Evolutionary conservation across 2,797 vertebrate genomes (phyloP).

Genomic region (Lates japonicus): DNA sequence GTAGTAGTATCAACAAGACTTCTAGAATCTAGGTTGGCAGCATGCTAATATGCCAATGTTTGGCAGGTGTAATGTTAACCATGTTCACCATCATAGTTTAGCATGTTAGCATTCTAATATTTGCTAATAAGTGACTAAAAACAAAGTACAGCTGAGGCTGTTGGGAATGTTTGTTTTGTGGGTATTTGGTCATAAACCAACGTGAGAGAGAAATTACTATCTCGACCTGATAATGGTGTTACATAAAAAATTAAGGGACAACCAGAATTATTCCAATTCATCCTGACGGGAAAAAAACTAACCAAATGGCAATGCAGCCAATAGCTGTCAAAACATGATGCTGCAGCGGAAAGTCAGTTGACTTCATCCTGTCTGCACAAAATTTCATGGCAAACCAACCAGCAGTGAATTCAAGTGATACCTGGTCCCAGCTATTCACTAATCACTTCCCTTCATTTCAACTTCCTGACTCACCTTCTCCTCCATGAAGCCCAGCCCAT

Average conservation of each 20-base stretch:
- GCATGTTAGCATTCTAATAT: no score
- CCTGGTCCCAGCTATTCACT: background rate
- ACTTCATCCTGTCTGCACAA: background rate
- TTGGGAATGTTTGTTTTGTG: no score
- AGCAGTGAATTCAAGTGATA: background rate
- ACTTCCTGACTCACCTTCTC: conserved; percentile 64
- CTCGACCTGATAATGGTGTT: background rate
- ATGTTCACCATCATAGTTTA: no score
- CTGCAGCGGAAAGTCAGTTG: background rate
- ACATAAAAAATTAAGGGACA: no score
- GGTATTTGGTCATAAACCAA: background rate
- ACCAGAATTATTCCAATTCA: background rate
- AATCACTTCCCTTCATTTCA: background rate
- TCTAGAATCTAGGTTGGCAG: background rate
- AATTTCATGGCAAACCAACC: no score
- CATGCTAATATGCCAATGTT: background rate
- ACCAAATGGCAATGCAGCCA: background rate
- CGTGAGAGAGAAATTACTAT: background rate
- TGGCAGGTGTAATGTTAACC: no score
- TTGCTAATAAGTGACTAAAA: no score
- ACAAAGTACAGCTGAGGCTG: no score
- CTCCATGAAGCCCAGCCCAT: conserved; percentile 85
- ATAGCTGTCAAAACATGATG: background rate
- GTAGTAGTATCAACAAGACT: background rate
- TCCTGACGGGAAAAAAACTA: background rate